phyloP scores from a whole-genome alignment of 2,888 invertebrate species.

The Gymnocheta viridis region DNA sequence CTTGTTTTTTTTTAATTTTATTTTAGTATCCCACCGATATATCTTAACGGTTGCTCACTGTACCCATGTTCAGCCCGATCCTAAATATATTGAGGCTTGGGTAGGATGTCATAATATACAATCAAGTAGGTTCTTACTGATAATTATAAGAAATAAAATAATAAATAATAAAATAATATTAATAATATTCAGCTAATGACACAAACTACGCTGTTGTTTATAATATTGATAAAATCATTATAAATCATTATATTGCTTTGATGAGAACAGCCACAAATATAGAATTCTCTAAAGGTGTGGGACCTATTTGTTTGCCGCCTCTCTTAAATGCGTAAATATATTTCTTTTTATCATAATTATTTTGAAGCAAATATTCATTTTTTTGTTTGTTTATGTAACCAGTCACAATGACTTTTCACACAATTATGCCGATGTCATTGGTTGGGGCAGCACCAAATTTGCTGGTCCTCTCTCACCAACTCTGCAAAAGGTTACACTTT shows the following conservation, averaged over 20 bases:
- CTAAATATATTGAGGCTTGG: slow-evolving; percentile 77
- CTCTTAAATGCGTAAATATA: slow-evolving; percentile 71
- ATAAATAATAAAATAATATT: too few species aligned
- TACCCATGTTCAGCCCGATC: slow-evolving; percentile 39
- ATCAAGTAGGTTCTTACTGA: neutral
- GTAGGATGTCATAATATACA: slow-evolving; percentile 83
- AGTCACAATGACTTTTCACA: slow-evolving; percentile 73
- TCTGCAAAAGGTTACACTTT: slow-evolving; percentile 82
- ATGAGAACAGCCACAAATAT: slow-evolving; percentile 81
- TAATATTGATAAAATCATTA: slow-evolving; percentile 73
- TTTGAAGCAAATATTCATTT: neutral
- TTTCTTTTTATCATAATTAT: neutral
- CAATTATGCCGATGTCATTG: slow-evolving; percentile 73
- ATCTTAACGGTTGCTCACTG: slow-evolving; percentile 84
- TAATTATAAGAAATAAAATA: too few species aligned
- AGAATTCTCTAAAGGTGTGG: slow-evolving; percentile 83
- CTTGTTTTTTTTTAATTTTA: neutral
- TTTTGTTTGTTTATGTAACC: neutral
- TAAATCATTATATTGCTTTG: slow-evolving; percentile 83
- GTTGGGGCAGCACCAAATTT: slow-evolving; percentile 84
- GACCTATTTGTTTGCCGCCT: slow-evolving; percentile 85
- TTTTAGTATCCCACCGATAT: slow-evolving; percentile 77
- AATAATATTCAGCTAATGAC: slow-evolving; percentile 27
- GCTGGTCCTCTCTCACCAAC: slow-evolving; percentile 81
- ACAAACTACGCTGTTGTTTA: slow-evolving; percentile 75